Evolutionary conservation across 2,113 vertebrate genomes (phyloP), one percentile per base, ranked within the genome.

Genomic region (Xiphophorus hellerii): DNA sequence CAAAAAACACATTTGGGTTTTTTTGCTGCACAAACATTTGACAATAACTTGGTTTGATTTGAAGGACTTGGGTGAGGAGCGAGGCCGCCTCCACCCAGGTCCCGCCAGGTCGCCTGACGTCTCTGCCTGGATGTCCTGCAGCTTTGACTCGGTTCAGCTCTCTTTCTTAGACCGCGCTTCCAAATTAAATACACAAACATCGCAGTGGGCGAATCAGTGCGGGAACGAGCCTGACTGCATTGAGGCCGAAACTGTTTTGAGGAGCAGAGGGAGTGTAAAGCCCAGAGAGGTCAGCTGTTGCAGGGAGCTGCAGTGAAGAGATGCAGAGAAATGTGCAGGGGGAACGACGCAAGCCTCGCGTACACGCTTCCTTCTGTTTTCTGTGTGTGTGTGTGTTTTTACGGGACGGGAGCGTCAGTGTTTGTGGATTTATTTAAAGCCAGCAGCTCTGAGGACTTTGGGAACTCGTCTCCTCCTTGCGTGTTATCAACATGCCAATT

Each of bases 401-500:
- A 84, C 78, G 66, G 69, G 71, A 51, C 9, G 10, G 35, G 35
- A 37, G 66, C 64, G 71, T 73, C 75, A 62, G 70, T 81, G 87
- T 66, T 86, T 84, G 84, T 83, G 84, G 63, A 73, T 86, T 93
- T 93, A 93, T 93, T 93, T 92, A 92, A 93, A 93, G 91, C 89
- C 77, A 61, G 86, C 66, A 79, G 86, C 92, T 91, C 86, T 61
- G 69, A 84, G 82, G 87, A 90, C 89, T 92, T 90, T 83, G 87
- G 85, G 90, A 89, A 42, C 92, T 90, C 88, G 78, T 92, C 89
- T 88, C 85, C 87, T 86, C 82, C 87, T 93, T 77, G 71, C 78
- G 84, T 91, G 92, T 93, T 94, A 93, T 94, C 93, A 88, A 87
- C 89, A 87, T 89, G 79, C 88, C 92, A 84, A 82, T 84, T 86